Evolutionary conservation across 2,797 vertebrate genomes (phyloP).

Genomic region (Myotis pilosus): DNA sequence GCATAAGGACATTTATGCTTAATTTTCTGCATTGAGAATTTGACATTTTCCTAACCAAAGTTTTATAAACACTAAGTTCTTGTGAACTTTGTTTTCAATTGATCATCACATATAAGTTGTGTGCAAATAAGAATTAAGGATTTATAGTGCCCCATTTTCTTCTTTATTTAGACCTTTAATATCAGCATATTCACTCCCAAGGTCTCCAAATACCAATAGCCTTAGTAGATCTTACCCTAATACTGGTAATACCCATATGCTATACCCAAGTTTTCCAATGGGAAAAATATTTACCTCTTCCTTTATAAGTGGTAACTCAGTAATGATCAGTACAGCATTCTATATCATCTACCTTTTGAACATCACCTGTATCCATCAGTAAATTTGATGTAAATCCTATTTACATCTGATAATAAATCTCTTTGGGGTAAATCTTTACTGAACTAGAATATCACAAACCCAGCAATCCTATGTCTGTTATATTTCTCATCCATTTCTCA

Average conservation of each 20-base stretch:
- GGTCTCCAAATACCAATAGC: not conserved
- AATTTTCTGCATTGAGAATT: not conserved
- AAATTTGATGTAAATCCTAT: not conserved
- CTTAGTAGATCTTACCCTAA: not conserved
- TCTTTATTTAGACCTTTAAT: not conserved
- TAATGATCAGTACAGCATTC: not conserved
- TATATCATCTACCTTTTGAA: not conserved
- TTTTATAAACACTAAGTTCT: not conserved
- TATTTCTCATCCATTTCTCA: not conserved
- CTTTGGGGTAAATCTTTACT: not conserved
- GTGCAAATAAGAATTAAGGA: not conserved
- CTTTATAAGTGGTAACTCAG: not conserved
- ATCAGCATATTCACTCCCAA: not conserved
- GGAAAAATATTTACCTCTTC: not conserved
- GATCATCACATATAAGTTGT: not conserved
- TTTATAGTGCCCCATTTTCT: not conserved
- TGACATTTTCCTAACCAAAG: not conserved
- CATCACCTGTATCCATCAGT: not conserved
- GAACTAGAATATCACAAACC: not conserved
- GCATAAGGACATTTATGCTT: not conserved
- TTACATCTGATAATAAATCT: not conserved
- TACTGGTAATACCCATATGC: not conserved
- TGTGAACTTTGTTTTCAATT: not conserved
- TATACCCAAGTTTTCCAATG: not conserved
- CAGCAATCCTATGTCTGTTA: not conserved